These are phyloP conservation scores for Caenorhabditis tropicalis DNA, from an alignment of 1,140 invertebrate species.

Conservation along the genomic window DNA sequence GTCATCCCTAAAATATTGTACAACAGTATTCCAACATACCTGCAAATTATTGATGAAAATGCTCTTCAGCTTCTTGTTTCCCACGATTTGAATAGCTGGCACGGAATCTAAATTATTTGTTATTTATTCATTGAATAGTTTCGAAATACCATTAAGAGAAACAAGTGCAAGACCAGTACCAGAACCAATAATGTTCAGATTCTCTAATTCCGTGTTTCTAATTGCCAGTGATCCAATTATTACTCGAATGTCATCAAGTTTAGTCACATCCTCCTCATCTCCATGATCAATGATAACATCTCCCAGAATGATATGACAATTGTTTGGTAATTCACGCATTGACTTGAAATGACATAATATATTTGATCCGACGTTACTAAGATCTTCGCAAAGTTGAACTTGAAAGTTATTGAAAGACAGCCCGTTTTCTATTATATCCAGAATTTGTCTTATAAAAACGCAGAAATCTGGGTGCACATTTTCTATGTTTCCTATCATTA, in stretches of 20 bases:
- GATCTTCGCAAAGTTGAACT: background rate
- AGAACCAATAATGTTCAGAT: background rate
- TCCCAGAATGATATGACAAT: background rate
- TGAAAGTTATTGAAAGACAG: background rate
- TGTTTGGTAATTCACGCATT: background rate
- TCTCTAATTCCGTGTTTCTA: background rate
- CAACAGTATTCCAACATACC: background rate
- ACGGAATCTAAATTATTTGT: background rate
- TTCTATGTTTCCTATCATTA: no score
- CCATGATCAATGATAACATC: background rate
- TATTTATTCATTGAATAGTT: no score
- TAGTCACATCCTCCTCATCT: background rate
- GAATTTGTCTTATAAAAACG: background rate
- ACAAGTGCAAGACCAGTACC: background rate
- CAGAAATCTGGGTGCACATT: background rate
- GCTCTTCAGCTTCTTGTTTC: background rate
- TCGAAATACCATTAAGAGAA: background rate
- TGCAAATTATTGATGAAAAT: background rate
- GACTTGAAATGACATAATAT: background rate
- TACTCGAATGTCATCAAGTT: background rate
- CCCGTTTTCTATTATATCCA: background rate
- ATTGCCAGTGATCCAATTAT: background rate
- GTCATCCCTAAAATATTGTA: background rate
- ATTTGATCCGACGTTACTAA: background rate
- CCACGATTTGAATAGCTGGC: background rate